A percentile compares a stretch with the other conserved stretches of the same genome.
These are phyloP conservation scores for Neopelma chrysocephalum DNA, from an alignment of 2,797 vertebrate genomes.

Conservation along the genomic window DNA sequence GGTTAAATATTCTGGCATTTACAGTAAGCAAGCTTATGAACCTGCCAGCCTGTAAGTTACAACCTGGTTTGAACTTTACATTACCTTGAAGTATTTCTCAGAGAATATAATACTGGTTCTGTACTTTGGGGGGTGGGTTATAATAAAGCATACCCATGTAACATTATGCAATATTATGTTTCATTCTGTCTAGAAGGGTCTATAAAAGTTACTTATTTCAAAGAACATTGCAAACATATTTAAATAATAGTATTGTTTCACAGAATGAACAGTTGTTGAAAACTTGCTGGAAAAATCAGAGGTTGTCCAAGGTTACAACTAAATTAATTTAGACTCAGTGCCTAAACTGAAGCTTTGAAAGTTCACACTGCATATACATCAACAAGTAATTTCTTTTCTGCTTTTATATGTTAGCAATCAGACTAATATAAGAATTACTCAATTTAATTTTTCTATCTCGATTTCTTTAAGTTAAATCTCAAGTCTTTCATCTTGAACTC, in stretches of 20 bases:
- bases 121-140: neutral
- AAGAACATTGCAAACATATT: neutral
- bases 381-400: neutral
- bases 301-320: neutral
- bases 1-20: neutral
- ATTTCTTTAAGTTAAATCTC: neutral
- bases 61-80: neutral
- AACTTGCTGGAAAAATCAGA: neutral
- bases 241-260: neutral
- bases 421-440: neutral
- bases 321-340: neutral
- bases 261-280: neutral
- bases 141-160: neutral
- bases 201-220: constrained; percentile 17
- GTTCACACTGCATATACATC: neutral
- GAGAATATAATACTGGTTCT: neutral
- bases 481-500: neutral
- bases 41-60: neutral
- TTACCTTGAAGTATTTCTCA: neutral
- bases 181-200: neutral
- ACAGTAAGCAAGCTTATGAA: neutral
- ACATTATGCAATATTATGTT: neutral
- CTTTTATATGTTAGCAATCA: neutral
- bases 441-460: neutral
- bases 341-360: neutral